Evolutionary conservation across 2,888 invertebrate species (phyloP).

Genomic region (Eutolmus rufibarbis): DNA sequence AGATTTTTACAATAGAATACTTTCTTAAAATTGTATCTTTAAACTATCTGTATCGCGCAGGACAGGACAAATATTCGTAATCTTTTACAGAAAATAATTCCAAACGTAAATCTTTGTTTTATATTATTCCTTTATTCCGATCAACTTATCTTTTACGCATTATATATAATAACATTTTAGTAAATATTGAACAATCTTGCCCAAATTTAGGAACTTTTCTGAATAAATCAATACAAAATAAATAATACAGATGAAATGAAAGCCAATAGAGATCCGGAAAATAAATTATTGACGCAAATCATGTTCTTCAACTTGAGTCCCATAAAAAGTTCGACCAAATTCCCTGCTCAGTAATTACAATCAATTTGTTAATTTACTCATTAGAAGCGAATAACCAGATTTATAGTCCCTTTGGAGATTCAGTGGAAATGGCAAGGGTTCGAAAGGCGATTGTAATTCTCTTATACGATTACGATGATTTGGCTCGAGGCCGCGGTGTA

Average conservation of each 20-base stretch:
- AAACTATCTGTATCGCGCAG: no score
- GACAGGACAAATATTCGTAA: no score
- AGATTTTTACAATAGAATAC: no score
- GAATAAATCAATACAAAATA: neutral
- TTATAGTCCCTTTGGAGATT: neutral
- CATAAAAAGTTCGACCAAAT: neutral
- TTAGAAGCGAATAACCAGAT: neutral
- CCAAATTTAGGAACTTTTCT: neutral
- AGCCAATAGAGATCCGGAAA: neutral
- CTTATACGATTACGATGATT: neutral
- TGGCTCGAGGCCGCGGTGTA: neutral
- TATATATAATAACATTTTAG: no score
- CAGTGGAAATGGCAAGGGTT: neutral
- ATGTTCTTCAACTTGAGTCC: neutral
- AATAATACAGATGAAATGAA: neutral
- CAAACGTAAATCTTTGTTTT: no score
- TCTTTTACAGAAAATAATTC: no score
- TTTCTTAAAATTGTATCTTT: no score
- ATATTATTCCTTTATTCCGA: no score
- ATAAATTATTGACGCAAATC: neutral
- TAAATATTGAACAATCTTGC: no score
- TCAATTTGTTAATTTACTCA: neutral
- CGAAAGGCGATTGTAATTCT: neutral
- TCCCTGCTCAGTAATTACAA: neutral
- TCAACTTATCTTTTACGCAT: no score